Conservation (phyloP, 2,888 invertebrate genomes). For the Stenichneumon culpator region DNA sequence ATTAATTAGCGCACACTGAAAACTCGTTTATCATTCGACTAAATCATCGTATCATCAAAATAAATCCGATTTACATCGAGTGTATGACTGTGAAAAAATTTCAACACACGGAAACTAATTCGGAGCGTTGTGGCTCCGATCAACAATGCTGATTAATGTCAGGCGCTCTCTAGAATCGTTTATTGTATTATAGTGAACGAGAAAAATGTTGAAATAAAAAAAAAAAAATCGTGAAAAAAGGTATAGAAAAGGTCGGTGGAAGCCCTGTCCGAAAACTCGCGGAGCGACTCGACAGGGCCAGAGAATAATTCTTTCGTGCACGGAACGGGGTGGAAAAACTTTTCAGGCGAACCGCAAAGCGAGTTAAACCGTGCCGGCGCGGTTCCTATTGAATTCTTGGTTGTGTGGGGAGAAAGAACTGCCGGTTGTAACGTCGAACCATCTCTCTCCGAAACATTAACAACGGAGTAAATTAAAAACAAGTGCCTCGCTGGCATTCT, state of each 20-base stretch:
- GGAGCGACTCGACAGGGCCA: not conserved
- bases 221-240: not conserved
- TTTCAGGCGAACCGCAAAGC: slow-evolving; percentile 32
- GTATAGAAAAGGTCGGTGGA: not conserved
- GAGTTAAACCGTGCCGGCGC: slow-evolving; percentile 47
- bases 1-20: not conserved
- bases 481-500: slow-evolving; percentile 47
- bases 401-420: slow-evolving; percentile 49
- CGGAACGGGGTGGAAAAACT: slow-evolving; percentile 31
- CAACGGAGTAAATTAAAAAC: slow-evolving; percentile 70
- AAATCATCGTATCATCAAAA: not conserved
- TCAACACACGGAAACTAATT: not conserved
- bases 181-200: not conserved
- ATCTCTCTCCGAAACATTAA: slow-evolving; percentile 56
- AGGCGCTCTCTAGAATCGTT: not conserved
- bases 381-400: slow-evolving; percentile 48
- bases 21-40: not conserved
- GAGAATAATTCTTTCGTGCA: slow-evolving; percentile 35
- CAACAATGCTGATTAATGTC: not conserved
- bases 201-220: not conserved
- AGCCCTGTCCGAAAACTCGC: not conserved
- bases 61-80: not conserved
- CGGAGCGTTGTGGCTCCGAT: not conserved
- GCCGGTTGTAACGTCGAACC: slow-evolving; percentile 51
- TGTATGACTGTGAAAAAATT: not conserved